A percentile compares a stretch with the other conserved stretches of the same genome.
These are phyloP conservation scores for Tachyglossus aculeatus DNA, from an alignment of 2,797 vertebrate genomes.

Conservation along the genomic window DNA sequence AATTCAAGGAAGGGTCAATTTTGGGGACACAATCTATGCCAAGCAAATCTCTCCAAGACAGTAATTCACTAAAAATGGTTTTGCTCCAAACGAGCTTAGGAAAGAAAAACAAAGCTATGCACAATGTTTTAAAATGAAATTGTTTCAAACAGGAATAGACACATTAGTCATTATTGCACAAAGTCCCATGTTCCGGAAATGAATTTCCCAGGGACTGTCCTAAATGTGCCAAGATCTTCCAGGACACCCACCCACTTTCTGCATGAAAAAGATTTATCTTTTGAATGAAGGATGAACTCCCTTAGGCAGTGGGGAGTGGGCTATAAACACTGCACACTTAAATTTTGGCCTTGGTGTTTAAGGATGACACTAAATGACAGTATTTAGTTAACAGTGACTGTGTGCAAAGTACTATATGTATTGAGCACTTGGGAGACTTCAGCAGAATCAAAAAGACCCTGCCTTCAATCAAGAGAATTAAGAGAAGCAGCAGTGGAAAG, in stretches of 20 bases:
- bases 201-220: background rate
- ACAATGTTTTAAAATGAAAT: background rate
- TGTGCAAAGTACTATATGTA: no score
- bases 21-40: no score
- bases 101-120: background rate
- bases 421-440: no score
- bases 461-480: no score
- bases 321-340: background rate
- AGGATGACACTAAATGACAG: no score
- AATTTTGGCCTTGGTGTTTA: background rate
- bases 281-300: background rate
- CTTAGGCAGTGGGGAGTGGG: background rate
- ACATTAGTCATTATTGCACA: background rate
- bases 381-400: no score
- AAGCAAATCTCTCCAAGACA: no score
- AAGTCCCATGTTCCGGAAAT: background rate
- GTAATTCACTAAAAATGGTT: background rate
- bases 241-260: background rate
- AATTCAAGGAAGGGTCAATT: background rate
- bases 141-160: background rate
- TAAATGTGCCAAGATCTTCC: background rate
- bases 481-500: no score
- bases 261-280: background rate
- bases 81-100: background rate
- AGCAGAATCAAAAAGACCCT: no score